Percentiles rank a stretch among this genome's conserved stretches.
Evolutionary conservation across 2,113 vertebrate genomes (phyloP).

Genomic region (Glareola pratincola): DNA sequence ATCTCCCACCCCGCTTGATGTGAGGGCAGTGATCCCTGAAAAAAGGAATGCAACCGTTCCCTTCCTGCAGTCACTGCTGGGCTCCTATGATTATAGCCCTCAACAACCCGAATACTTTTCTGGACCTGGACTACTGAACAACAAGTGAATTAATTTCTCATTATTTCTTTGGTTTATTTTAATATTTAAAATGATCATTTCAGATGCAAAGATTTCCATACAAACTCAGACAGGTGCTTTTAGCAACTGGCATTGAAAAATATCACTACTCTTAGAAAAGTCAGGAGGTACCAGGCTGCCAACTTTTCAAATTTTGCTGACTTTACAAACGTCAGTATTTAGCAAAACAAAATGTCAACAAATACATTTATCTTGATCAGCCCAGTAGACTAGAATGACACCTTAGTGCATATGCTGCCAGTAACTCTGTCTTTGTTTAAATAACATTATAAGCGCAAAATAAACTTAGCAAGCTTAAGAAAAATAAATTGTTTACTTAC

Average conservation of each 20-base stretch:
- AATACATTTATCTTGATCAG: not conserved
- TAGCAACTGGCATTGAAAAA: not conserved
- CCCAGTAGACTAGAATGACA: not conserved
- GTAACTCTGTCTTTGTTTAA: not conserved
- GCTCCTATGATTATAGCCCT: not conserved
- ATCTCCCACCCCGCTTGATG: not conserved
- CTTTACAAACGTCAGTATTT: not conserved
- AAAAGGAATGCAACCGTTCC: not conserved
- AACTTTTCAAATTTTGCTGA: not conserved
- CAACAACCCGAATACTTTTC: not conserved
- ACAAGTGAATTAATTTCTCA: not conserved
- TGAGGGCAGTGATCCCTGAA: not conserved
- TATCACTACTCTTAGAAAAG: not conserved
- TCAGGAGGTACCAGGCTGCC: not conserved
- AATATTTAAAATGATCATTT: not conserved
- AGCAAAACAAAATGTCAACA: not conserved
- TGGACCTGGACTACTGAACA: not conserved
- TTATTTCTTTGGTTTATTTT: not conserved
- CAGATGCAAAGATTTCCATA: not conserved
- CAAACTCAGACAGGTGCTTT: not conserved
- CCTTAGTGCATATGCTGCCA: not conserved
- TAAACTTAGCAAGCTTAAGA: not conserved
- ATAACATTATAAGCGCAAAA: not conserved
- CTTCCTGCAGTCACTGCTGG: not conserved
- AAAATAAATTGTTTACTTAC: conserved; percentile 72